Percentiles rank a stretch among this genome's conserved stretches.
These are phyloP conservation scores for Lepus americanus DNA, from an alignment of 2,113 vertebrate genomes.

Conservation along the genomic window DNA sequence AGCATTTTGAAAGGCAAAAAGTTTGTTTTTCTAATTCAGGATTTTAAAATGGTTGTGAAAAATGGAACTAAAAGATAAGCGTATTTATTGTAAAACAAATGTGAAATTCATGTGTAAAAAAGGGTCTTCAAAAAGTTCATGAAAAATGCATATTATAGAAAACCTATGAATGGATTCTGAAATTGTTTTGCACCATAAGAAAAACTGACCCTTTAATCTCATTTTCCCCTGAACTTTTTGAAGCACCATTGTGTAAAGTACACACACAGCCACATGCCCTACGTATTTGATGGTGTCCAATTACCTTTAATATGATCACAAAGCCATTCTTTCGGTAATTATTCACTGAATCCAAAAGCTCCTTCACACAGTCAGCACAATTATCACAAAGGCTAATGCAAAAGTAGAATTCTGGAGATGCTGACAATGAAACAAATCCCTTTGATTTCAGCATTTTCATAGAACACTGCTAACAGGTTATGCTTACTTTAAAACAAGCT, in stretches of 20 bases:
- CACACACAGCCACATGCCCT: background rate
- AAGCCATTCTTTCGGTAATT: background rate
- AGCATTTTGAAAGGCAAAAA: too few relatives aligned
- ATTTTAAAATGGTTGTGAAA: too few relatives aligned
- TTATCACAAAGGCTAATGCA: slow-evolving; percentile 20
- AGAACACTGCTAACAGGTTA: slow-evolving; percentile 42
- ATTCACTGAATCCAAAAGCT: slow-evolving; percentile 10
- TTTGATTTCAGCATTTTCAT: slow-evolving; percentile 56
- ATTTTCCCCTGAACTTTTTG: too few relatives aligned
- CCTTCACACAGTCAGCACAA: slow-evolving; percentile 13
- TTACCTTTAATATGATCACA: slow-evolving; percentile 30
- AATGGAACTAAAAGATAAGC: too few relatives aligned
- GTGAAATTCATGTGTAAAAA: too few relatives aligned
- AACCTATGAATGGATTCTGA: too few relatives aligned
- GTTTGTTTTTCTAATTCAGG: too few relatives aligned
- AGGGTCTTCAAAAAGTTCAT: too few relatives aligned
- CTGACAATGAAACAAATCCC: background rate
- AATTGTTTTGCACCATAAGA: too few relatives aligned
- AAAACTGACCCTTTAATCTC: too few relatives aligned
- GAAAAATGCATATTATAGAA: too few relatives aligned
- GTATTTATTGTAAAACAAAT: too few relatives aligned
- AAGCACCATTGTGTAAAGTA: background rate
- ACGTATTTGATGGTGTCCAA: slow-evolving; percentile 23
- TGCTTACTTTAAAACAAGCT: slow-evolving; percentile 50
- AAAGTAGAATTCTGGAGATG: slow-evolving; percentile 38